Evolutionary conservation across 2,888 invertebrate genomes (phyloP).

Genomic region (Andrena bicolor): DNA sequence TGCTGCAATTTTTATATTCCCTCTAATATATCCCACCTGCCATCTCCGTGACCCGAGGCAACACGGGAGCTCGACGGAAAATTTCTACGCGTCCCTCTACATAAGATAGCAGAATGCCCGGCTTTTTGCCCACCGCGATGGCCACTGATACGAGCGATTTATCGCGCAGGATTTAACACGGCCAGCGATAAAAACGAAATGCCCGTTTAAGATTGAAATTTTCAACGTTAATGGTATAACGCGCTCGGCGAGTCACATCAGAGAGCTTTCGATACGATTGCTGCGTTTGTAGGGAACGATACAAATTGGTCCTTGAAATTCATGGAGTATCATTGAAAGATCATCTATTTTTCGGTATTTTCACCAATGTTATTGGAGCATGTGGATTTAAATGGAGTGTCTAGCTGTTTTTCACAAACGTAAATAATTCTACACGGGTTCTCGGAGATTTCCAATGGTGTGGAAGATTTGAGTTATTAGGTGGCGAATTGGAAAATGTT

Average conservation of each 20-base stretch:
- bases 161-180: conserved; percentile 23
- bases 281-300: background rate
- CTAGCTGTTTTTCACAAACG: too few relatives aligned
- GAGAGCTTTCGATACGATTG: conserved; percentile 44
- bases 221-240: conserved; percentile 42
- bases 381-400: too few relatives aligned
- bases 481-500: background rate
- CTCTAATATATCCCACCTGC: background rate
- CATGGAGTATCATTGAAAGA: too few relatives aligned
- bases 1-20: background rate
- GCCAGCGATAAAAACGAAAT: conserved; percentile 3
- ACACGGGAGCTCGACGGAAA: background rate
- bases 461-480: background rate
- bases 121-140: conserved; percentile 8
- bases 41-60: background rate
- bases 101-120: conserved; percentile 4
- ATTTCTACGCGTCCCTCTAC: conserved; percentile 12
- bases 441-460: too few relatives aligned
- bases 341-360: too few relatives aligned
- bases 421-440: too few relatives aligned
- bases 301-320: too few relatives aligned
- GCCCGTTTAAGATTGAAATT: conserved; percentile 33
- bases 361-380: too few relatives aligned
- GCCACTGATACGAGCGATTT: conserved; percentile 24
- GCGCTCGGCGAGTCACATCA: background rate